A percentile compares a stretch with the other conserved stretches of the same genome.
These are phyloP conservation scores for Dermochelys coriacea DNA, from an alignment of 2,797 vertebrate genomes.

Conservation along the genomic window DNA sequence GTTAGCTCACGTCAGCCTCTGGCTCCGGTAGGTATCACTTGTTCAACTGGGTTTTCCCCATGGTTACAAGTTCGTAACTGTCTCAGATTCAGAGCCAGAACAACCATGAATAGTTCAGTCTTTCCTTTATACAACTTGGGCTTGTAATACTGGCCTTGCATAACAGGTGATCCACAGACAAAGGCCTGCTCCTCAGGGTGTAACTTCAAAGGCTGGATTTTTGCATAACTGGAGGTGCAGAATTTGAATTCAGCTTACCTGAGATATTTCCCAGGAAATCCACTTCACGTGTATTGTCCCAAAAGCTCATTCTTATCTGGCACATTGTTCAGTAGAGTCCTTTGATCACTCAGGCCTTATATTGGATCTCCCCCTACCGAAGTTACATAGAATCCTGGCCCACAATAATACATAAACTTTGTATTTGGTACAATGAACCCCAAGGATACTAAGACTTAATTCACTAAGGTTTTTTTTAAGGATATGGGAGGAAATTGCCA, in stretches of 20 bases:
- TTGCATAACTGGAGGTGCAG: neutral
- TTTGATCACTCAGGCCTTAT: neutral
- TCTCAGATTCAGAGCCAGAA: neutral
- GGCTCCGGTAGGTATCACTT: neutral
- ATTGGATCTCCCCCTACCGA: neutral
- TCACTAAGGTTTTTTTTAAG: neutral
- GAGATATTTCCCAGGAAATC: neutral
- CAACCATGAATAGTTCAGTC: neutral
- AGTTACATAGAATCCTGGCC: neutral
- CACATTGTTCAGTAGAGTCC: neutral
- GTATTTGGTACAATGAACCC: neutral
- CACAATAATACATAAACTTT: neutral
- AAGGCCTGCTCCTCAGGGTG: neutral
- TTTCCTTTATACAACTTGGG: neutral
- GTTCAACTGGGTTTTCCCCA: neutral
- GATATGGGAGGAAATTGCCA: neutral
- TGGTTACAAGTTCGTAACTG: neutral
- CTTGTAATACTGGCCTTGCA: neutral
- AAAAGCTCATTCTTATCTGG: neutral
- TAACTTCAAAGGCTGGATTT: neutral
- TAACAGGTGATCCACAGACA: neutral
- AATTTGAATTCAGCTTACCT: neutral
- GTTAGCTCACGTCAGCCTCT: neutral
- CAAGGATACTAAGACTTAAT: neutral
- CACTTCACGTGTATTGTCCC: neutral